Conservation (phyloP, 2,888 invertebrate species). For the Hydroisotoma schaefferi region DNA sequence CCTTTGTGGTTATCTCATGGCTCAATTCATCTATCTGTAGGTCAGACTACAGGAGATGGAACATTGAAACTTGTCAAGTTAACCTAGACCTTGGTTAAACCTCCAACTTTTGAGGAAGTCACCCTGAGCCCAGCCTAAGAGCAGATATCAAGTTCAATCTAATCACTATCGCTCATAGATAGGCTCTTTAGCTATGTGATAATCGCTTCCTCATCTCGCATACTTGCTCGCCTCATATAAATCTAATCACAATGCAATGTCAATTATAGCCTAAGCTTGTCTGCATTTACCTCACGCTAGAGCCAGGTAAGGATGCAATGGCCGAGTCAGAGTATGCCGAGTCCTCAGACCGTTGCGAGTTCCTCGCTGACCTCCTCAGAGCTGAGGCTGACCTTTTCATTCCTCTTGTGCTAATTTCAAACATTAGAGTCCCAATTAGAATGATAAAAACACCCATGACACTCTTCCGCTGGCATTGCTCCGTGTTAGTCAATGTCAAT, state of each 20-base stretch:
- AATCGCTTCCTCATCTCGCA: background rate
- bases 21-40: background rate
- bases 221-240: background rate
- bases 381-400: constrained; percentile 35
- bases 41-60: constrained; percentile 1
- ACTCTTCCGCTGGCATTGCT: constrained; percentile 4
- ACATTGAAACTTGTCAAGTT: constrained; percentile 1
- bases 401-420: constrained; percentile 26
- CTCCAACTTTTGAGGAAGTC: constrained; percentile 5
- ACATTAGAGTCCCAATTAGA: constrained; percentile 5
- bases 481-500: constrained; percentile 4
- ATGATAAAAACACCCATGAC: constrained; percentile 2
- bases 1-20: constrained; percentile 10
- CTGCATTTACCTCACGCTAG: constrained; percentile 31
- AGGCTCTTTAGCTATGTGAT: background rate
- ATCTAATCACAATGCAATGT: background rate
- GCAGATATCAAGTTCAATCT: background rate
- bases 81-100: background rate
- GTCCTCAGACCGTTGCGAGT: constrained; percentile 41
- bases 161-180: background rate
- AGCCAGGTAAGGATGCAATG: constrained; percentile 25
- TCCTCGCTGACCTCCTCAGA: constrained; percentile 35
- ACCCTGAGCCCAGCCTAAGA: no score
- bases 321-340: constrained; percentile 43
- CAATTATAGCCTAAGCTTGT: background rate